Base-by-base conservation (phyloP, 2,888 invertebrate species). In the Gastrophysa polygoni region DNA sequence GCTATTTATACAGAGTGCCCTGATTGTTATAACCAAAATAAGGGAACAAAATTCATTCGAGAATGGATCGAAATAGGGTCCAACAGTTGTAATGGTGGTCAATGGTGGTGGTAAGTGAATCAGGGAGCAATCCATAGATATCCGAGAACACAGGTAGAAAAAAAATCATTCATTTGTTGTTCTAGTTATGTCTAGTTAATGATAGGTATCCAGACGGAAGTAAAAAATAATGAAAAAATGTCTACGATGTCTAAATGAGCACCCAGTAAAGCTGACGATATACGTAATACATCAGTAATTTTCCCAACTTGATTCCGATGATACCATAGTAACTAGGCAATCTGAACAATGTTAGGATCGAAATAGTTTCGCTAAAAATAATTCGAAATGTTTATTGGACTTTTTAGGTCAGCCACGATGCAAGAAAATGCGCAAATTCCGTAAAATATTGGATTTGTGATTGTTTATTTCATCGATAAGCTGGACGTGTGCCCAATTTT, bases 331-430 rank as follows among this genome's bases (percentile, higher is more conserved):
- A 21, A 46, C 46, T 21, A 46, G 28, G 16, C 28, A 47, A 55
- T 58, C 20, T 28, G n/a, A 57, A 49, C 50, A 48, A 60, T 63
- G 62, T 55, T 50, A 50, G 24, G 63, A 61, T 63, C 51, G 57
- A 66, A 63, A 66, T 67, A 64, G 63, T 52, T 56, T 14, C 8
- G 54, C 60, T 67, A 64, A 67, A 67, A 67, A 67, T 67, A 67
- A 46, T 51, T 18, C 20, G 43, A 48, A 56, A 57, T 64, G 64
- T 64, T 64, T 62, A 60, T 64, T 47, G 47, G 54, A 58, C 56
- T 58, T 66, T 66, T 67, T 62, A 61, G 64, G 64, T 50, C 64
- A 44, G 59, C 55, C 49, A 20, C 48, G 55, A 51, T 56, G 63
- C 61, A 55, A 55, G 44, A 34, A 16, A 47, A 51, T 49, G 63